These are phyloP conservation scores for Tiliqua scincoides DNA, from an alignment of 2,113 vertebrate genomes.

Conservation along the genomic window DNA sequence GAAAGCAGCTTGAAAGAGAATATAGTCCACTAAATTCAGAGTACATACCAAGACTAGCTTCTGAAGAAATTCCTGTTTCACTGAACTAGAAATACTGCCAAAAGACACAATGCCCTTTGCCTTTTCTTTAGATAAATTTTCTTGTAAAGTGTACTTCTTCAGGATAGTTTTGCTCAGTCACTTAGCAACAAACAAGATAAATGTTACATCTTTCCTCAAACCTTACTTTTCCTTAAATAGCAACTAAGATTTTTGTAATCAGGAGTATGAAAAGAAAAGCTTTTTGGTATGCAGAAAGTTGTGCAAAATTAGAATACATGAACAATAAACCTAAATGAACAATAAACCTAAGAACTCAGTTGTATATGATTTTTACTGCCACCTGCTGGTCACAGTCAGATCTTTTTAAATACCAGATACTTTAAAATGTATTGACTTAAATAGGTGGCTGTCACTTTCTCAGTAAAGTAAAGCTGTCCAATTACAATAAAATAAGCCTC, in stretches of 20 bases:
- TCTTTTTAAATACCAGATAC: neutral
- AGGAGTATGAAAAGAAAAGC: neutral
- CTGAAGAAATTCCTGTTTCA: neutral
- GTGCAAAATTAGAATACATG: too few species aligned
- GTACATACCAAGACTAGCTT: neutral
- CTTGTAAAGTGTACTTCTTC: neutral
- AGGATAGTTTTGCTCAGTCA: neutral
- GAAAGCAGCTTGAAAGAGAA: neutral
- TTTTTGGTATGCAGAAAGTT: neutral
- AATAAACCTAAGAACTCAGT: neutral
- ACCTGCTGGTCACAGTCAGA: conserved; percentile 42
- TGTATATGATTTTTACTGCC: conserved; percentile 47
- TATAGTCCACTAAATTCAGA: too few species aligned
- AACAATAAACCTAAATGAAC: neutral
- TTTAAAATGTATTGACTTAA: neutral
- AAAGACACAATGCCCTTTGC: neutral
- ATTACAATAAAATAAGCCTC: neutral
- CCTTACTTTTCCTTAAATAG: too few species aligned
- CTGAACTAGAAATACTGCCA: neutral
- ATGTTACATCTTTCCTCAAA: neutral
- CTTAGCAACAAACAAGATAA: neutral
- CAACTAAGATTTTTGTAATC: neutral
- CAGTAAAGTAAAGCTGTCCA: neutral
- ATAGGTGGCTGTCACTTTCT: neutral
- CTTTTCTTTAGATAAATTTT: neutral